Evolutionary conservation across 1,140 invertebrate species (phyloP), one percentile per base, ranked within the genome.

Genomic region (Neodiprion virginianus): DNA sequence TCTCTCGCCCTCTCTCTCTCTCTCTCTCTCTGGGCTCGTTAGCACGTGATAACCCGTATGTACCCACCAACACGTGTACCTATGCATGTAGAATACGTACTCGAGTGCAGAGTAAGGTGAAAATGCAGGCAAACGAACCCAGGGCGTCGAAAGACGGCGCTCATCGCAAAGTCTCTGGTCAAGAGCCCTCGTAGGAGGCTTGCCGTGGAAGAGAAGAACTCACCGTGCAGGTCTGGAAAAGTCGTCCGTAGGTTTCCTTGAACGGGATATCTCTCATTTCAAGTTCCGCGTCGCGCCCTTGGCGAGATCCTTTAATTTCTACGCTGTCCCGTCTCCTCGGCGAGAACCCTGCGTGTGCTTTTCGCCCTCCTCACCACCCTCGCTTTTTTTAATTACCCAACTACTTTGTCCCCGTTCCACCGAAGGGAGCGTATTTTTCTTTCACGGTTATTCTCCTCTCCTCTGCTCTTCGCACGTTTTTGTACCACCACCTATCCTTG

Each of bases 81-180:
- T 40, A 40, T 5, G 0, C 17, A 21, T 40, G 1, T 40, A 40
- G 2, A 40, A 5, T 40, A 40, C 1, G 28, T 40, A 40, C n/a
- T 12, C 53, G n/a, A 61, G 53, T 61, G 53, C 3, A 61, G 53
- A 61, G 53, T 61, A 12, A 61, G 11, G 53, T 61, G 53, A 61
- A 9, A 61, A 61, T 17, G 11, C 11, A 5, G n/a, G 11, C 4
- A 61, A 61, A 61, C n/a, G 53, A 61, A 61, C 5, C 53, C 3
- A 61, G 53, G 53, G 53, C 53, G 53, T 61, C 53, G 53, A 61
- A 61, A 61, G 53, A 61, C 53, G 53, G 53, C n/a, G 28, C 53
- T 61, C 53, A 61, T 14, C 53, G 53, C 3, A 5, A 17, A 14
- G 11, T 61, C 53, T 61, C 53, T 9, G 53, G 53, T 61, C 53